These are phyloP conservation scores for Conistra vaccinii DNA, from an alignment of 2,888 invertebrate genomes.

Conservation along the genomic window DNA sequence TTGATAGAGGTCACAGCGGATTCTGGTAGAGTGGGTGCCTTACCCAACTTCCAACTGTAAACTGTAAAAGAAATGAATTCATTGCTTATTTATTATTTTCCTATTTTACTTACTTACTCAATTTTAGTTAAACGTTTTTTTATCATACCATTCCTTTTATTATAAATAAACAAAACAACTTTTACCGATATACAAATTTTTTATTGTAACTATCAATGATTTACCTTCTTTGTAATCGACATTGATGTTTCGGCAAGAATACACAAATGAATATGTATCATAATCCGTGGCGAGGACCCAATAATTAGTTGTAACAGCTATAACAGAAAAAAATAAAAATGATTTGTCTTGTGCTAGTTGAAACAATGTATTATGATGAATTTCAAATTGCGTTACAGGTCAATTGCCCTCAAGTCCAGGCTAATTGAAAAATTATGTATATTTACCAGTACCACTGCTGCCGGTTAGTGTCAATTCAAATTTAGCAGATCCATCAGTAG, in stretches of 20 bases:
- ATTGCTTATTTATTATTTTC: not conserved
- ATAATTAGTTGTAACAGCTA: slow-evolving; percentile 75
- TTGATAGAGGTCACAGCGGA: slow-evolving; percentile 69
- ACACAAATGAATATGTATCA: slow-evolving; percentile 91
- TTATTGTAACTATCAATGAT: not conserved
- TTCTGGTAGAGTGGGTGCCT: slow-evolving; percentile 66
- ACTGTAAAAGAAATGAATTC: slow-evolving; percentile 68
- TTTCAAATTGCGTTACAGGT: not conserved
- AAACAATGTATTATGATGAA: not conserved
- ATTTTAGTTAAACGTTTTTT: not conserved
- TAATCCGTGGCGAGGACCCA: slow-evolving; percentile 91
- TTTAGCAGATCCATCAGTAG: slow-evolving; percentile 76
- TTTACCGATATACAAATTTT: not conserved
- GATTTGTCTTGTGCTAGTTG: not conserved
- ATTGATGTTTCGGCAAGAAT: slow-evolving; percentile 91
- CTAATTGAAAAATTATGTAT: not conserved
- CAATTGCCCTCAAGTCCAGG: not conserved
- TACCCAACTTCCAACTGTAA: slow-evolving; percentile 82
- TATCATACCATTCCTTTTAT: not conserved
- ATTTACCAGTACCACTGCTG: slow-evolving; percentile 73
- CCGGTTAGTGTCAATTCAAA: slow-evolving; percentile 79
- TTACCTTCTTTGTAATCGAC: slow-evolving; percentile 76
- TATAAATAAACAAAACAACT: not conserved
- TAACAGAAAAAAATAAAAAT: slow-evolving; percentile 49
- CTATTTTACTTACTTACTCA: no score